Conservation (phyloP, 2,888 invertebrate genomes). For the Portevinia maculata region DNA sequence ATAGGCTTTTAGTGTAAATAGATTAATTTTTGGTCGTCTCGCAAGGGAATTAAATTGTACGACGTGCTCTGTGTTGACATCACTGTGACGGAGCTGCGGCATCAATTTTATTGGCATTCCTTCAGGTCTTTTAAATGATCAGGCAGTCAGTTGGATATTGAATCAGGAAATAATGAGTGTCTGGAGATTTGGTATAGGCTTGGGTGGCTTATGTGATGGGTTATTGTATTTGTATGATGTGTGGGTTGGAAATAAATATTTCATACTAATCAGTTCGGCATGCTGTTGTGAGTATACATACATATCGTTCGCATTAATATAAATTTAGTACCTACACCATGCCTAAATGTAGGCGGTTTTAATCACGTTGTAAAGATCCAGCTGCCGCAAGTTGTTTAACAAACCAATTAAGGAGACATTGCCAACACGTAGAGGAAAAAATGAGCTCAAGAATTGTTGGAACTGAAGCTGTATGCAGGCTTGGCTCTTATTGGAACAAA, state of each 20-base stretch:
- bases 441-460: too few species aligned
- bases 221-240: not conserved
- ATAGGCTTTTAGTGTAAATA: slow-evolving; percentile 73
- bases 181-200: slow-evolving; percentile 5
- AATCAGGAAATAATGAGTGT: slow-evolving; percentile 14
- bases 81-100: slow-evolving; percentile 54
- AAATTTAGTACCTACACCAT: not conserved
- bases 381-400: too few species aligned
- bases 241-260: not conserved
- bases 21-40: slow-evolving; percentile 67
- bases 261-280: not conserved
- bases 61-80: slow-evolving; percentile 67
- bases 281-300: not conserved
- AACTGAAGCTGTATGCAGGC: too few species aligned
- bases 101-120: slow-evolving; percentile 65
- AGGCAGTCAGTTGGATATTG: slow-evolving; percentile 40
- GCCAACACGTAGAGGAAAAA: too few species aligned
- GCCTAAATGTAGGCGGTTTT: too few species aligned
- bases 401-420: too few species aligned
- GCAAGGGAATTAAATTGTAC: slow-evolving; percentile 69
- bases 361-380: too few species aligned
- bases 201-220: slow-evolving; percentile 28
- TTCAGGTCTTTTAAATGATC: slow-evolving; percentile 56
- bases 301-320: not conserved
- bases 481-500: too few species aligned